Percentiles rank a stretch among this genome's conserved stretches.
Evolutionary conservation across 2,797 vertebrate genomes (phyloP).

Genomic region (Malacoctenus gilli): DNA sequence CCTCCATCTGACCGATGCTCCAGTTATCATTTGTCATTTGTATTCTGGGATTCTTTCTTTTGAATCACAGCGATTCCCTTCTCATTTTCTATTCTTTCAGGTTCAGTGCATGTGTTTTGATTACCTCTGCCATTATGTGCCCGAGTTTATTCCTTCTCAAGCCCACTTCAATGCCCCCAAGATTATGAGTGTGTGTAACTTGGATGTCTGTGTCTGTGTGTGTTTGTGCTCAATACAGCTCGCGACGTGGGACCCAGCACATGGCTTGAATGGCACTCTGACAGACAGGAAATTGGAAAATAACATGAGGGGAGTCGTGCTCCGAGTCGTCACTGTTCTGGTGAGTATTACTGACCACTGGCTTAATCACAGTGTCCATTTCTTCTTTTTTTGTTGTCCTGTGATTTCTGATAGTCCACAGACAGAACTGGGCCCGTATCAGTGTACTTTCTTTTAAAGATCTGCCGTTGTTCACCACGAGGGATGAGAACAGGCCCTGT

Average conservation of each 20-base stretch:
- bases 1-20: no score
- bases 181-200: constrained; percentile 12
- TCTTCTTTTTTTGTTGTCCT: constrained; percentile 2
- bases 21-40: no score
- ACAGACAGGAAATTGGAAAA: constrained; percentile 98
- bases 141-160: background rate
- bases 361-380: constrained; percentile 1
- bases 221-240: constrained; percentile 82
- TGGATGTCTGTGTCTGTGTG: constrained; percentile 6
- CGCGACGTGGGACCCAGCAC: constrained; percentile 95
- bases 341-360: constrained; percentile 78
- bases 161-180: background rate
- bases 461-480: constrained; percentile 13
- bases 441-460: constrained; percentile 15
- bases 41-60: background rate
- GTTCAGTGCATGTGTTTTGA: background rate
- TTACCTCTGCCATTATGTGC: no score
- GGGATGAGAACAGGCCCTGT: constrained; percentile 19
- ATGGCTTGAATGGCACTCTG: constrained; percentile 94
- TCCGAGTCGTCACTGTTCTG: constrained; percentile 95
- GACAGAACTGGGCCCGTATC: constrained; percentile 6
- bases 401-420: constrained; percentile 1
- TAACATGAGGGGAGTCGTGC: constrained; percentile 96
- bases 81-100: background rate
- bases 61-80: background rate